A percentile compares a stretch with the other conserved stretches of the same genome.
Evolutionary conservation across 2,113 vertebrate genomes (phyloP).

Genomic region (Hippolais icterina): DNA sequence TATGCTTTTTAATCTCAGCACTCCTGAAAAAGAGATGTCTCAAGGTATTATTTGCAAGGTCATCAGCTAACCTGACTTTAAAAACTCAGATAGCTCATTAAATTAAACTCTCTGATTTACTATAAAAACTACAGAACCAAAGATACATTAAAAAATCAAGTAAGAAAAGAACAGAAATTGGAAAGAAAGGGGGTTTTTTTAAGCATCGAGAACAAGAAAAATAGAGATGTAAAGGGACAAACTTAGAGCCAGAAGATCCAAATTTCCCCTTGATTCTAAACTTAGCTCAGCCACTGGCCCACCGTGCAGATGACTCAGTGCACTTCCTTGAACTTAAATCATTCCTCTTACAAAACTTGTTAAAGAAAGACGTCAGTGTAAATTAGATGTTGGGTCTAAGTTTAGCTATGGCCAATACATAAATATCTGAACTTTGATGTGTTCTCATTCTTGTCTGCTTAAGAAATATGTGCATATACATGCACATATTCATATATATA

Average conservation of each 20-base stretch:
- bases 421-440: constrained; percentile 74
- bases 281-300: constrained; percentile 78
- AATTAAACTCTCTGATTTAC: neutral
- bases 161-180: neutral
- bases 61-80: neutral
- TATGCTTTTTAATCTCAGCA: neutral
- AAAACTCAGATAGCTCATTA: neutral
- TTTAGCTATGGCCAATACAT: constrained; percentile 72
- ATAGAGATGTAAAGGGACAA: constrained; percentile 55
- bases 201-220: constrained; percentile 25
- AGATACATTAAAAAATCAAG: neutral
- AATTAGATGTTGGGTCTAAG: constrained; percentile 81
- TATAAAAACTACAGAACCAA: neutral
- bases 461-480: constrained; percentile 26
- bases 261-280: constrained; percentile 74
- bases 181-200: neutral
- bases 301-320: constrained; percentile 78
- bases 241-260: constrained; percentile 59
- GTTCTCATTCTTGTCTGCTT: constrained; percentile 61
- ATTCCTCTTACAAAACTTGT: constrained; percentile 81
- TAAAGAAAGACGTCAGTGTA: constrained; percentile 83
- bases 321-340: constrained; percentile 79
- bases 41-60: neutral
- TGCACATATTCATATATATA: neutral
- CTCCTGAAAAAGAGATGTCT: neutral